phyloP scores from a whole-genome alignment of 1,140 invertebrate species.

The Pomacea maculata region DNA sequence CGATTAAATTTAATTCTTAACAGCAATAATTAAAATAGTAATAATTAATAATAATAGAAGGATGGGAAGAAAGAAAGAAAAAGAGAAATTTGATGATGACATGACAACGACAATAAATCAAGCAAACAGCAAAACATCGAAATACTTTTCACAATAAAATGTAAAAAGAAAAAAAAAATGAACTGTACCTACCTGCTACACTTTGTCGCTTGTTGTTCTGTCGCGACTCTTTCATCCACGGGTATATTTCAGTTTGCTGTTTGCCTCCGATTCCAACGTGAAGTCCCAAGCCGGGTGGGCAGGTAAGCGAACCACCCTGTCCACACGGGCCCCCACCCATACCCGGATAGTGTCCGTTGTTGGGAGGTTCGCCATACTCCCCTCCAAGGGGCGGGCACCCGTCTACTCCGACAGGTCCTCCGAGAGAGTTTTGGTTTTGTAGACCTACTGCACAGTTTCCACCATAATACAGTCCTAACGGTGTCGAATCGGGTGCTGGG shows the following conservation, averaged over 20 bases:
- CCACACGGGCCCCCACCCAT: conserved; percentile 12
- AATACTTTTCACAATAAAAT: no score
- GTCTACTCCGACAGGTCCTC: not conserved
- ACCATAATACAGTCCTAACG: conserved; percentile 7
- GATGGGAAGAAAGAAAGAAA: no score
- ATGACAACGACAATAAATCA: no score
- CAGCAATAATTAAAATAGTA: no score
- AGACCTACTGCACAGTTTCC: conserved; percentile 14
- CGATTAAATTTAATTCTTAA: no score
- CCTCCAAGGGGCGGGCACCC: conserved; percentile 7
- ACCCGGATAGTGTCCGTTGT: conserved; percentile 3
- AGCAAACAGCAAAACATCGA: no score
- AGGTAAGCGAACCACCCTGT: conserved; percentile 3
- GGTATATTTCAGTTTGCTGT: conserved; percentile 45
- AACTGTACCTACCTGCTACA: conserved; percentile 33
- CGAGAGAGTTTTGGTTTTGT: conserved; percentile 18
- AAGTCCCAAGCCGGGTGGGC: conserved; percentile 28
- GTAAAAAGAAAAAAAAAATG: not conserved
- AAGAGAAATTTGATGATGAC: no score
- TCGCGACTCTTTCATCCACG: conserved; percentile 57
- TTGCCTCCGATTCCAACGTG: conserved; percentile 15
- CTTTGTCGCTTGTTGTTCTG: conserved; percentile 51
- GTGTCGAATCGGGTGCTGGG: conserved; percentile 15
- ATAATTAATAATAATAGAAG: no score
- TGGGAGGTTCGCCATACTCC: not conserved